These are phyloP conservation scores for Psilanteris sp. DNA, from an alignment of 1,140 invertebrate species.

Conservation along the genomic window DNA sequence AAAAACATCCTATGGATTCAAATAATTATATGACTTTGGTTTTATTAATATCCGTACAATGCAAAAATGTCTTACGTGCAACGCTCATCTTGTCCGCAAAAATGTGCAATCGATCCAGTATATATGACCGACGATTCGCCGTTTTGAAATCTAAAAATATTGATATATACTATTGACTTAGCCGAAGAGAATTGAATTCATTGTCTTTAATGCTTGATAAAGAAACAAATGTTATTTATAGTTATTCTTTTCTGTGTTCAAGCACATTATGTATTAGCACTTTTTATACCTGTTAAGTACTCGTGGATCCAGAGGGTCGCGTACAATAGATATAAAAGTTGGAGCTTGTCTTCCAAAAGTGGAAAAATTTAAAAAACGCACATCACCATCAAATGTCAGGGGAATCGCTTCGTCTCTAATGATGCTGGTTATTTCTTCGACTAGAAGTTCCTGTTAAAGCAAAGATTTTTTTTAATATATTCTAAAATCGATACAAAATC, in stretches of 20 bases:
- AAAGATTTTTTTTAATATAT: too few species aligned
- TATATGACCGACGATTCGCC: constrained; percentile 61
- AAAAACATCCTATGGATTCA: too few species aligned
- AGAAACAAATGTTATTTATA: too few species aligned
- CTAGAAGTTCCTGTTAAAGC: constrained; percentile 78
- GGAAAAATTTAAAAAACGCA: constrained; percentile 85
- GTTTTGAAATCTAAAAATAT: constrained; percentile 61
- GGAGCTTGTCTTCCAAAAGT: constrained; percentile 82
- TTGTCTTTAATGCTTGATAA: too few species aligned
- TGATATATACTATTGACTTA: too few species aligned
- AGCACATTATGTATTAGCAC: neutral
- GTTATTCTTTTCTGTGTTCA: too few species aligned
- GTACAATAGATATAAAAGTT: constrained; percentile 84
- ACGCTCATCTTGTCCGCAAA: constrained; percentile 83
- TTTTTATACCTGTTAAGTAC: constrained; percentile 69
- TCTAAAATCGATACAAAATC: too few species aligned
- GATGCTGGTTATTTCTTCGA: constrained; percentile 80
- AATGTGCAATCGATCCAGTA: constrained; percentile 81
- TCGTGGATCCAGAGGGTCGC: constrained; percentile 82
- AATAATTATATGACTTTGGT: too few species aligned
- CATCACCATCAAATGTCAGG: constrained; percentile 83
- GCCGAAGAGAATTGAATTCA: too few species aligned
- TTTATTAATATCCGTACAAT: neutral
- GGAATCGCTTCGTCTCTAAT: constrained; percentile 81
- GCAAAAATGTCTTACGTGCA: constrained; percentile 81